A percentile compares a stretch with the other conserved stretches of the same genome.
phyloP scores from a whole-genome alignment of 2,113 vertebrate species.

The Brachyhypopomus occidentalis region DNA sequence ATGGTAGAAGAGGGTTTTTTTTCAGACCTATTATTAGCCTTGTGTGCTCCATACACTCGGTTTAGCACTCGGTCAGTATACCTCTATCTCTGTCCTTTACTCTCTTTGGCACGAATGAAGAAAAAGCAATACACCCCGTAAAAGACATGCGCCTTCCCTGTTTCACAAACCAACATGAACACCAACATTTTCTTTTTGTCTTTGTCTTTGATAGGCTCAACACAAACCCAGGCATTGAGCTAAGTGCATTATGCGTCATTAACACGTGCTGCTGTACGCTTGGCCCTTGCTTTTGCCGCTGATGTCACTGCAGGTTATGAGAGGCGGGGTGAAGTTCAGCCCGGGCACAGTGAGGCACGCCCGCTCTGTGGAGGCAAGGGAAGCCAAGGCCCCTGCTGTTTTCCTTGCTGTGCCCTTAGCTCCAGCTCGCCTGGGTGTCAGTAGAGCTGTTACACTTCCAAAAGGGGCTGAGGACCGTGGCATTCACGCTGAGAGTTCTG shows the following conservation, averaged over 20 bases:
- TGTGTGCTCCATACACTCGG: neutral
- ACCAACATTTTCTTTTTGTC: conserved; percentile 74
- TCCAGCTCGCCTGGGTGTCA: conserved; percentile 12
- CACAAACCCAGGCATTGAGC: conserved; percentile 72
- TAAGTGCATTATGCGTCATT: conserved; percentile 78
- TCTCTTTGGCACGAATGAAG: conserved; percentile 16
- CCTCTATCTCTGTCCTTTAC: conserved; percentile 13
- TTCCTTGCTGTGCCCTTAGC: conserved; percentile 34
- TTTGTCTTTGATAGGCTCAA: conserved; percentile 66
- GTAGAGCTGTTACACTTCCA: conserved; percentile 14
- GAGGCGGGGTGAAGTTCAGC: conserved; percentile 76
- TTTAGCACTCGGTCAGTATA: conserved; percentile 11
- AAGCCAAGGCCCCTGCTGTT: conserved; percentile 60
- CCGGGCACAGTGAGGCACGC: conserved; percentile 68
- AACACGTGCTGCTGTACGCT: conserved; percentile 67
- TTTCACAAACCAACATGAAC: conserved; percentile 70
- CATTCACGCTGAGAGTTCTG: neutral
- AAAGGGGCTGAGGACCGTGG: conserved; percentile 12
- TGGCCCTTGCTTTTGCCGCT: conserved; percentile 72
- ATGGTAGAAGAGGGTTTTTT: neutral
- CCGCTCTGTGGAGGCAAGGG: conserved; percentile 70
- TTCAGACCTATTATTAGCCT: conserved; percentile 9
- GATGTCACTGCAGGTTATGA: conserved; percentile 80
- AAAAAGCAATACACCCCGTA: conserved; percentile 56
- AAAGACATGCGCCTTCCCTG: conserved; percentile 70